Evolutionary conservation across 2,888 invertebrate genomes (phyloP).

Genomic region (Mesochorus sp.): DNA sequence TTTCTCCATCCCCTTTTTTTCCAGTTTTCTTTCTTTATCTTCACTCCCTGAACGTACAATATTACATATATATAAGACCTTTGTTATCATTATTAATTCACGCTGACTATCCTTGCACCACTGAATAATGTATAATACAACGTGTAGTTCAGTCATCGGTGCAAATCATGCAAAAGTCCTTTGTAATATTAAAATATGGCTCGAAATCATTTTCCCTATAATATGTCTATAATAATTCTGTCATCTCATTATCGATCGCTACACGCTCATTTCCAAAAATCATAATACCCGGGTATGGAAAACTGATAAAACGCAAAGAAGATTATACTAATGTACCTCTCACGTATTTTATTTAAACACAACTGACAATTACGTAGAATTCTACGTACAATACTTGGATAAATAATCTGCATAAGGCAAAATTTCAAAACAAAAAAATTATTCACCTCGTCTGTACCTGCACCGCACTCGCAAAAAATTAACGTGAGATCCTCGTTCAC

Average conservation of each 20-base stretch:
- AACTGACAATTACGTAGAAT: no score
- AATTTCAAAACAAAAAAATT: neutral
- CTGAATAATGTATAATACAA: constrained; percentile 67
- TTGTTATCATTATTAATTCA: constrained; percentile 22
- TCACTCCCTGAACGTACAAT: constrained; percentile 24
- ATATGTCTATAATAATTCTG: no score
- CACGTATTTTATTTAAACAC: no score
- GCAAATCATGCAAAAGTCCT: constrained; percentile 66
- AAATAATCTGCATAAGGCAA: no score
- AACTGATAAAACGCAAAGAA: no score
- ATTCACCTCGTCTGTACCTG: no score
- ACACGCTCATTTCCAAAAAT: no score
- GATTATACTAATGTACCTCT: no score
- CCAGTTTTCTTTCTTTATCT: constrained; percentile 33
- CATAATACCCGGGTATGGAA: no score
- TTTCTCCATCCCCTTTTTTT: constrained; percentile 7
- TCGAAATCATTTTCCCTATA: constrained; percentile 19
- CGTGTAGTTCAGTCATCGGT: constrained; percentile 51
- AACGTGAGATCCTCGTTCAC: constrained; percentile 31
- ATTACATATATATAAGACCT: constrained; percentile 19
- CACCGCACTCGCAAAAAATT: neutral
- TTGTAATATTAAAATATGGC: constrained; percentile 47
- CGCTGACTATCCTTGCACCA: constrained; percentile 23
- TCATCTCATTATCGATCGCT: no score
- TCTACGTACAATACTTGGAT: no score